Conservation (phyloP, 2,888 invertebrate species). For the Ferrisia virgata region DNA sequence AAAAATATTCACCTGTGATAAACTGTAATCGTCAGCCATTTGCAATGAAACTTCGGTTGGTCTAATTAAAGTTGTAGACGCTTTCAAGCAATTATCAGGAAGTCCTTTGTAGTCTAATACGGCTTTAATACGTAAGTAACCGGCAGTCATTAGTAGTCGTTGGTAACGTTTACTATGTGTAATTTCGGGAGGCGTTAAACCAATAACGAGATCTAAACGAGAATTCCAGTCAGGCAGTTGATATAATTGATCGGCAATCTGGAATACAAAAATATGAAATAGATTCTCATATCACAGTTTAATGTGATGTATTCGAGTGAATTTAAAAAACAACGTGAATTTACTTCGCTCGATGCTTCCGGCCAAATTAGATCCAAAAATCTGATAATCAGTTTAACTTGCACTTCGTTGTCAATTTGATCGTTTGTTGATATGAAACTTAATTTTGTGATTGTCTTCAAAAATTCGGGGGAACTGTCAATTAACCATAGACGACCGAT, state of each 20-base stretch:
- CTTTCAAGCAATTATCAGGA: constrained; percentile 54
- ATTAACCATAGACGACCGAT: constrained; percentile 67
- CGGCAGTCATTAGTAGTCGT: constrained; percentile 53
- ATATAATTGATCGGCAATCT: constrained; percentile 49
- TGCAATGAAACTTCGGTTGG: constrained; percentile 62
- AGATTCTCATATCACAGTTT: neutral
- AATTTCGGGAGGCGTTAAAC: constrained; percentile 49
- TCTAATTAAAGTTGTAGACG: constrained; percentile 63
- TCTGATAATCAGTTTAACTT: constrained; percentile 61
- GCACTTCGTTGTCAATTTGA: constrained; percentile 57
- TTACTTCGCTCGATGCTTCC: constrained; percentile 48
- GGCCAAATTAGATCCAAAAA: constrained; percentile 52
- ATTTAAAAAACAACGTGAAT: neutral
- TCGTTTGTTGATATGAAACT: constrained; percentile 29
- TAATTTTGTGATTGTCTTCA: constrained; percentile 56
- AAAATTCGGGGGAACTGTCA: constrained; percentile 75
- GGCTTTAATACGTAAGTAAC: constrained; percentile 60
- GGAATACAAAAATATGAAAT: constrained; percentile 34
- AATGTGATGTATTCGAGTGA: neutral
- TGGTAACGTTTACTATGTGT: constrained; percentile 54
- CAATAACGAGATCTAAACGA: constrained; percentile 58
- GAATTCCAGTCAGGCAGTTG: constrained; percentile 60
- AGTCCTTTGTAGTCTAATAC: constrained; percentile 56
- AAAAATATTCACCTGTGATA: constrained; percentile 53
- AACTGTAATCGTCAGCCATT: constrained; percentile 64